Conservation (phyloP, 1,140 invertebrate genomes). For the Saccostrea glomerata region DNA sequence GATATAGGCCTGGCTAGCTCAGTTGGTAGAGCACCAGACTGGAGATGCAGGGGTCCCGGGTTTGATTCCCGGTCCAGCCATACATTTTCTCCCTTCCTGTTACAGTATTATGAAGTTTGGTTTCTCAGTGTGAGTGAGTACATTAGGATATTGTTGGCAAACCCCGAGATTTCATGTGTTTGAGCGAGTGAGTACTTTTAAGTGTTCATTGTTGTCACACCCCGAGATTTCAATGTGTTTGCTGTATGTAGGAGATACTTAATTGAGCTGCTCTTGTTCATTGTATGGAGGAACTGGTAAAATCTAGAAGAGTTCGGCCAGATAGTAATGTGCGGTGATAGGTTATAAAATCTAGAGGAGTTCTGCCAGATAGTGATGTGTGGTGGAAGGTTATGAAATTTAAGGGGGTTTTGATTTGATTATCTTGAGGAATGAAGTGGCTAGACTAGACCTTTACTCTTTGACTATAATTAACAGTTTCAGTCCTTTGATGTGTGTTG, state of each 20-base stretch:
- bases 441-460: background rate
- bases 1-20: too few species aligned
- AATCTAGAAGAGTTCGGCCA: background rate
- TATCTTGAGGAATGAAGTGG: background rate
- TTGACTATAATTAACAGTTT: too few species aligned
- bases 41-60: too few species aligned
- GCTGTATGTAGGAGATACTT: slow-evolving; percentile 35
- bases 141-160: background rate
- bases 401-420: background rate
- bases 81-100: too few species aligned
- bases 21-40: too few species aligned
- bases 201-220: background rate
- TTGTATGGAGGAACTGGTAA: background rate
- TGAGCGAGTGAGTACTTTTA: background rate
- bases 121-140: background rate
- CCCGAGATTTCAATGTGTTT: background rate
- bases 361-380: background rate
- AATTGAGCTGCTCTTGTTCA: slow-evolving; percentile 29
- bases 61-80: too few species aligned
- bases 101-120: background rate
- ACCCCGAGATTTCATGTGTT: background rate
- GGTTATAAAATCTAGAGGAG: background rate
- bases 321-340: background rate
- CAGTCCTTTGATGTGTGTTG: too few species aligned
- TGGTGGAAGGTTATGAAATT: background rate